Evolutionary conservation across 2,888 invertebrate genomes (phyloP), one percentile per base, ranked within the genome.

Genomic region (Dryomyza anilis): DNA sequence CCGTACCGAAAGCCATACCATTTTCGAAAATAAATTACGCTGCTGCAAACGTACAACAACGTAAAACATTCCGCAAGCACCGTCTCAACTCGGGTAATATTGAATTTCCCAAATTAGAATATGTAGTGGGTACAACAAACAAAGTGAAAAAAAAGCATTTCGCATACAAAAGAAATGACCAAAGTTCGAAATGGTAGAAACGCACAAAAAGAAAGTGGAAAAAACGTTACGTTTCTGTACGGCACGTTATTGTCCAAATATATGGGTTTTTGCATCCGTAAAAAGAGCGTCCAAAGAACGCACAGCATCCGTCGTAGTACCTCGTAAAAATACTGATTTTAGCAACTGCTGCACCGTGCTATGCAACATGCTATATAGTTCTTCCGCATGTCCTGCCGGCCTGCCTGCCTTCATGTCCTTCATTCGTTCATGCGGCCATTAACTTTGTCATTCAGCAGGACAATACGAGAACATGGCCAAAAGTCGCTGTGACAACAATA

Each of bases 401-500:
- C 61, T 33, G 25, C 25, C 52, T 52, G 50, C 45, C 27, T 48
- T 55, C 56, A 30, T 25, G 23, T n/a, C n/a, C n/a, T n/a, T n/a
- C n/a, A n/a, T n/a, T 39, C 43, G 39, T 63, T 65, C 57, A 46
- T 33, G 39, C 74, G 74, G 71, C 75, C 77, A 76, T 76, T 76
- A 76, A 76, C 74, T 76, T 73, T 69, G 72, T 75, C 76, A 75
- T 76, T 77, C 75, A 73, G 74, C 75, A 48, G 60, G 57, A 60
- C 66, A 64, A 59, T 63, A 59, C 66, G 63, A 48, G 57, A 60
- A 61, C 62, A 39, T 10, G 25, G 64, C 60, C 53, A 36, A 53
- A 52, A 64, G 69, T 74, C 74, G 76, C 76, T 76, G 76, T 76
- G 78, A 78, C 76, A 76, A 76, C 74, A 78, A 76, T 76, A 78